These are phyloP conservation scores for Drosophila pseudotakahashii DNA, from an alignment of 2,888 invertebrate genomes.

Conservation along the genomic window DNA sequence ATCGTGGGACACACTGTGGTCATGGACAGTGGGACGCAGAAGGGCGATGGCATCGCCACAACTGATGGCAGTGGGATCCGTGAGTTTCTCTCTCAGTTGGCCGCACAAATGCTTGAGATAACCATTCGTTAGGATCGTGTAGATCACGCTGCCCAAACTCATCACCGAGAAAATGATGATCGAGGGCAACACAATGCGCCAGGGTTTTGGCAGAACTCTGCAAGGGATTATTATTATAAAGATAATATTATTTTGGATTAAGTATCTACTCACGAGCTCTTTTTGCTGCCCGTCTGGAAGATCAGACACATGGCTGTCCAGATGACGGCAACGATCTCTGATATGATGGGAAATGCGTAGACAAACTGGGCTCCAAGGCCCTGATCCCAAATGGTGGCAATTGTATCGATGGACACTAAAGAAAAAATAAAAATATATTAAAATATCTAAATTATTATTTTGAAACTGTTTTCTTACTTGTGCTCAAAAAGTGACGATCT, in stretches of 20 bases:
- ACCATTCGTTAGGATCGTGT: slow-evolving; percentile 74
- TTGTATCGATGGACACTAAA: slow-evolving; percentile 76
- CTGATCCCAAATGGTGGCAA: slow-evolving; percentile 73
- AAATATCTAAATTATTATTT: neutral
- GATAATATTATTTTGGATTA: neutral
- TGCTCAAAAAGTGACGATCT: slow-evolving; percentile 73
- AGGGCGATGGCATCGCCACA: slow-evolving; percentile 80
- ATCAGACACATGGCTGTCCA: slow-evolving; percentile 83
- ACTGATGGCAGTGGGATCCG: slow-evolving; percentile 73
- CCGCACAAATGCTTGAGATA: slow-evolving; percentile 72
- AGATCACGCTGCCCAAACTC: slow-evolving; percentile 69
- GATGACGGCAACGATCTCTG: slow-evolving; percentile 80
- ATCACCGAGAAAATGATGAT: slow-evolving; percentile 78
- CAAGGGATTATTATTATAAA: neutral
- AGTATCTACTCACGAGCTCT: slow-evolving; percentile 70
- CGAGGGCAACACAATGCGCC: slow-evolving; percentile 83
- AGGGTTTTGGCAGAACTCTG: slow-evolving; percentile 82
- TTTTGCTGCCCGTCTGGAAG: slow-evolving; percentile 80
- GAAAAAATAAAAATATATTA: neutral
- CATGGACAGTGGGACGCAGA: slow-evolving; percentile 73
- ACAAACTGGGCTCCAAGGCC: slow-evolving; percentile 75
- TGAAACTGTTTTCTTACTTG: slow-evolving; percentile 51
- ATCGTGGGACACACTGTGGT: slow-evolving; percentile 73
- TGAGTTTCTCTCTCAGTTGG: slow-evolving; percentile 68
- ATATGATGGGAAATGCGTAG: slow-evolving; percentile 79